These are phyloP conservation scores for Betta splendens DNA, from an alignment of 2,797 vertebrate species.

Conservation along the genomic window DNA sequence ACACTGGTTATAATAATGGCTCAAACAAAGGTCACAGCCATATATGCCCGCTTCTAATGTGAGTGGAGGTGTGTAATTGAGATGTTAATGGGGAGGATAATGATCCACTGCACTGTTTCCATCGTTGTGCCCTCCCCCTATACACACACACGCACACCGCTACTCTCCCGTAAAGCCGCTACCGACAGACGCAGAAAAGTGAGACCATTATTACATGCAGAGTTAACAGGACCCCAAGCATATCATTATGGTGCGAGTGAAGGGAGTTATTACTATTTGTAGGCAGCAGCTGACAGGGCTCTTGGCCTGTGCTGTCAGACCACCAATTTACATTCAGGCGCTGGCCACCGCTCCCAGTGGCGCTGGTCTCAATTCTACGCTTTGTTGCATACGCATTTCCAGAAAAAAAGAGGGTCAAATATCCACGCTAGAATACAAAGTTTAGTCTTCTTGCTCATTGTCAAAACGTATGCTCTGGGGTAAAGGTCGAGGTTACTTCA, in stretches of 20 bases:
- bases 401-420: no score
- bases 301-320: constrained; percentile 40
- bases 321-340: constrained; percentile 49
- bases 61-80: constrained; percentile 73
- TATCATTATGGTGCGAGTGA: constrained; percentile 67
- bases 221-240: constrained; percentile 66
- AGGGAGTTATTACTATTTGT: constrained; percentile 64
- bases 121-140: constrained; percentile 42
- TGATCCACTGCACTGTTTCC: constrained; percentile 38
- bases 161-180: constrained; percentile 11
- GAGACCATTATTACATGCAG: constrained; percentile 64
- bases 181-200: constrained; percentile 44
- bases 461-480: not conserved
- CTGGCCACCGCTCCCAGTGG: constrained; percentile 41
- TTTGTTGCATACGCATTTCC: constrained; percentile 45
- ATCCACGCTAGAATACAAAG: no score
- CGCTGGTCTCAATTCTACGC: constrained; percentile 42
- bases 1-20: constrained; percentile 39
- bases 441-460: not conserved
- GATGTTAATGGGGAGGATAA: constrained; percentile 74
- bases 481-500: no score
- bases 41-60: constrained; percentile 60
- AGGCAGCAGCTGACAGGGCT: constrained; percentile 58
- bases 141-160: constrained; percentile 27
- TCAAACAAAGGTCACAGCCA: constrained; percentile 73